Base-by-base conservation (phyloP, 2,888 invertebrate genomes). In the Lasius fuliginosus region DNA sequence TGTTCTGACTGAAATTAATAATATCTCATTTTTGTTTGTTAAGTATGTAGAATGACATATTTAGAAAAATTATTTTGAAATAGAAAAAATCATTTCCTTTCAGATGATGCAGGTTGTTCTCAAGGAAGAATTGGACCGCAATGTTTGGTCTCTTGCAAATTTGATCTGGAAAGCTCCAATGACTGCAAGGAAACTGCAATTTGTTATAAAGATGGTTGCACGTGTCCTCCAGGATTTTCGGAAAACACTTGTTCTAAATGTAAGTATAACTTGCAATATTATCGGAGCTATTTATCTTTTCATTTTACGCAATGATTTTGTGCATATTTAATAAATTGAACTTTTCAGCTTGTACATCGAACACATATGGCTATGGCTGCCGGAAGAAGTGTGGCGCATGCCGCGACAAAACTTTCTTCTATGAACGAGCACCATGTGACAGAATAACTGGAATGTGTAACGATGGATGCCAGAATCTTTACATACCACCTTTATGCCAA, bases 331-430 rank as follows among this genome's bases (percentile, higher is more conserved):
- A 64, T 12, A 56, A 56, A 46, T 65, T 65, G 46, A 3, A 0
- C 6, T 88, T 53, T 77, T 6, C 40, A 89, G 89, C 11, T 27
- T 89, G 89, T 33, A 0, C 5, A 0, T 0, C 0, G 0, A 18
- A 53, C 5, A 83, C 3, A 4, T 94, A 92, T 42, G 94, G 94
- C 6, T 87, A 90, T 27, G 87, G 86, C 46, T 94, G 94, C 67
- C 75, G 82, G 23, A 40, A 90, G 27, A 68, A 18, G 8, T 93
- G 94, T 67, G 90, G 90, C 9, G 53, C 81, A n/a, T 94, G 94
- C 49, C 0, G 15, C 0, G 8, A 11, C 18, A 60, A 0, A 0
- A 62, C 0, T n/a, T 11, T 2, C 5, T 27, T 0, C 18, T 0
- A 0, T 33, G 4, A 1, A n/a, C 18, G 2, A 49, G 6, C 8